Conservation (phyloP, 2,888 invertebrate genomes). For the Crepidodera aurea region DNA sequence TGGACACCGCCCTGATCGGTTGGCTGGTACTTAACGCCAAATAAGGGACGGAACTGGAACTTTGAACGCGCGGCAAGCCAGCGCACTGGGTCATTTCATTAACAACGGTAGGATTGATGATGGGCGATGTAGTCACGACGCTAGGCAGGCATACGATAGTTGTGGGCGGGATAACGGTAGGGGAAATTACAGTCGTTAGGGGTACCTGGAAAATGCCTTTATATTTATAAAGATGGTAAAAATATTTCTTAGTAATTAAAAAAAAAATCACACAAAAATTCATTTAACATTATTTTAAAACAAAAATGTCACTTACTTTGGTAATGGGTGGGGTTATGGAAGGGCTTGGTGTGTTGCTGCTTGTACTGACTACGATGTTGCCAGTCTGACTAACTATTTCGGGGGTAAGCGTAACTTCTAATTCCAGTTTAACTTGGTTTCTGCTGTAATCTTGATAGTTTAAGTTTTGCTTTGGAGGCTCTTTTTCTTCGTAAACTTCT, state of each 20-base stretch:
- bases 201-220: slow-evolving; percentile 26
- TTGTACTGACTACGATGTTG: slow-evolving; percentile 64
- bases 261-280: too few species aligned
- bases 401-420: slow-evolving; percentile 69
- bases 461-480: slow-evolving; percentile 20
- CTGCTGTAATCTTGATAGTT: slow-evolving; percentile 47
- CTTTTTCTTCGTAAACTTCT: slow-evolving; percentile 32
- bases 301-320: slow-evolving; percentile 17
- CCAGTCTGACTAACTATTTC: slow-evolving; percentile 66
- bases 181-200: slow-evolving; percentile 26
- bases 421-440: slow-evolving; percentile 65
- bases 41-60: slow-evolving; percentile 64
- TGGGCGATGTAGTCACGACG: slow-evolving; percentile 55
- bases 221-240: slow-evolving; percentile 25
- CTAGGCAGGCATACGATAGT: slow-evolving; percentile 64
- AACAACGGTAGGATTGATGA: slow-evolving; percentile 48
- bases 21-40: slow-evolving; percentile 64
- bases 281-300: too few species aligned
- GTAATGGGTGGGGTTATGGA: slow-evolving; percentile 20
- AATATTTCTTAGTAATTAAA: background rate
- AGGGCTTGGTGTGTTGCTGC: slow-evolving; percentile 38
- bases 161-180: slow-evolving; percentile 63
- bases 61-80: slow-evolving; percentile 54
- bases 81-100: slow-evolving; percentile 48
- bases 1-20: slow-evolving; percentile 62